These are phyloP conservation scores for Dolichallabes microphthalmus DNA, from an alignment of 2,113 vertebrate species.

Conservation along the genomic window DNA sequence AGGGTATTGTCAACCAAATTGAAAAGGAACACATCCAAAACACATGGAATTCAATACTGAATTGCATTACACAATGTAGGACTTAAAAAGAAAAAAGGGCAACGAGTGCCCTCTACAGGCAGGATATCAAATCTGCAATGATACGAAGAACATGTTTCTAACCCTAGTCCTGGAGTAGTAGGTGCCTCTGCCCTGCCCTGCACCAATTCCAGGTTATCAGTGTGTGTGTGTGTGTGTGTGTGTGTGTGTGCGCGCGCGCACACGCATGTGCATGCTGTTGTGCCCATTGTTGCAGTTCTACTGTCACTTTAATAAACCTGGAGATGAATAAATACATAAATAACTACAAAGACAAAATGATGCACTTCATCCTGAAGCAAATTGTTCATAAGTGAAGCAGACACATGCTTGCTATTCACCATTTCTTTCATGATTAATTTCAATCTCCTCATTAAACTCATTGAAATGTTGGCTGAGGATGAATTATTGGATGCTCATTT, in stretches of 20 bases:
- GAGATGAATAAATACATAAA: background rate
- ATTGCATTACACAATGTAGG: background rate
- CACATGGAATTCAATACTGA: background rate
- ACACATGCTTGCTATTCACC: background rate
- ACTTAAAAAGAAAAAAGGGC: background rate
- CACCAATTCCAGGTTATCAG: too few relatives aligned
- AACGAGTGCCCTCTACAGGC: constrained; percentile 4
- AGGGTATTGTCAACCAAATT: background rate
- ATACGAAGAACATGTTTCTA: background rate
- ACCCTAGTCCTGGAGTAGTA: background rate
- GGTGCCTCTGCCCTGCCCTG: too few relatives aligned
- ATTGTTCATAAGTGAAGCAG: background rate
- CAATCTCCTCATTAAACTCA: background rate
- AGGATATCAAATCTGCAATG: background rate
- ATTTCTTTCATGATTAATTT: background rate
- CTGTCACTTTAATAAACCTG: background rate
- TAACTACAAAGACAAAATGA: background rate
- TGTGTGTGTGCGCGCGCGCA: background rate
- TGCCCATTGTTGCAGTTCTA: background rate
- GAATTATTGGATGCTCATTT: background rate
- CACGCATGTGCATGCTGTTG: background rate
- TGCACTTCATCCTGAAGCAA: background rate
- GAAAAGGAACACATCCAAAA: background rate
- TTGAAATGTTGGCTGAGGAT: background rate
- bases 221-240: background rate